Percentiles rank a stretch among this genome's conserved stretches.
phyloP scores from a whole-genome alignment of 2,888 invertebrate species.

The Brachylomia viminalis region DNA sequence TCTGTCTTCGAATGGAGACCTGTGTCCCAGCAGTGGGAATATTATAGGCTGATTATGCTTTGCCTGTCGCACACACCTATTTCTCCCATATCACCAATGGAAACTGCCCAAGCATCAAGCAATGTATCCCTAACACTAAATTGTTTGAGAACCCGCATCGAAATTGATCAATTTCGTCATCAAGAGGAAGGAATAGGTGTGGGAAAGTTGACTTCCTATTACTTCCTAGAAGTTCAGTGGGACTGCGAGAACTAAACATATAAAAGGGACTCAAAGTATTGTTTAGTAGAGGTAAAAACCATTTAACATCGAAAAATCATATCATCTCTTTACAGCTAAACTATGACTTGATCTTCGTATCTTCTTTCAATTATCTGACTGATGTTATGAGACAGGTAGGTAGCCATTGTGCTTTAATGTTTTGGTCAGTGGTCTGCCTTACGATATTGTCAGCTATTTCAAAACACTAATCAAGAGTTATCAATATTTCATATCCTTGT shows the following conservation, averaged over 20 bases:
- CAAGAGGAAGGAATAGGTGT: constrained; percentile 50
- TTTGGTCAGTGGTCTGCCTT: not conserved
- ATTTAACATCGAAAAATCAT: not conserved
- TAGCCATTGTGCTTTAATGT: not conserved
- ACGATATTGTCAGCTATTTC: not conserved
- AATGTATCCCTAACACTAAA: constrained; percentile 29
- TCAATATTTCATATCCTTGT: not conserved
- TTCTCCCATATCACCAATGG: not conserved
- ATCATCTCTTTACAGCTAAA: not conserved
- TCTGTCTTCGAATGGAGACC: too few species aligned
- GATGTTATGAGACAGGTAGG: not conserved
- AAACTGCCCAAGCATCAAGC: constrained; percentile 14
- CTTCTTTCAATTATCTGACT: not conserved
- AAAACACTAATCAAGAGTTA: not conserved
- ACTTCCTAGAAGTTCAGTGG: constrained; percentile 3
- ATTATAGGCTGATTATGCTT: too few species aligned
- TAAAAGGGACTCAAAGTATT: too few species aligned
- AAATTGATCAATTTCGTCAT: constrained; percentile 42
- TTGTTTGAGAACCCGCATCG: constrained; percentile 52
- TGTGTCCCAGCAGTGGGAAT: too few species aligned
- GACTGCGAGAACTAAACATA: not conserved
- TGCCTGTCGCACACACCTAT: not conserved
- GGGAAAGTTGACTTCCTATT: constrained; percentile 14
- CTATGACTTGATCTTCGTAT: not conserved
- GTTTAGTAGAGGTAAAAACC: too few species aligned